These are phyloP conservation scores for Drosophila varians DNA, from an alignment of 1,140 invertebrate genomes.

Conservation along the genomic window DNA sequence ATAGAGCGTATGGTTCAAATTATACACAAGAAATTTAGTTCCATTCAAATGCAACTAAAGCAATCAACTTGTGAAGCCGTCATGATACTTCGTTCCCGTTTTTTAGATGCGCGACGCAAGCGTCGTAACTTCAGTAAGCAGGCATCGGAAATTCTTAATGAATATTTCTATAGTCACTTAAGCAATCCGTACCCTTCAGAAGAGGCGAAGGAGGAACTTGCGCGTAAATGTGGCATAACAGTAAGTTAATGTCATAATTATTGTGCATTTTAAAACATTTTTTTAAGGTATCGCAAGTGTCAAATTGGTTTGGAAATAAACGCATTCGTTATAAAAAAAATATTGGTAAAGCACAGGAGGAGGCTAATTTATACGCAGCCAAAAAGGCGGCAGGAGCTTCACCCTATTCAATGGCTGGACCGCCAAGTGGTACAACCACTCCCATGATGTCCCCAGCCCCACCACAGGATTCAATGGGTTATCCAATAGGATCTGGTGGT, in stretches of 20 bases:
- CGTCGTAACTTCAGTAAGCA: conserved; percentile 99
- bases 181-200: conserved; percentile 99
- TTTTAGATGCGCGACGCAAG: conserved; percentile 98
- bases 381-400: conserved; percentile 99
- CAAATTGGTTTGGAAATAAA: conserved; percentile 99
- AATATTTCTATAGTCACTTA: conserved; percentile 99
- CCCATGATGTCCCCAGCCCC: conserved; percentile 97
- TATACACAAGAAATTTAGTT: conserved; percentile 99
- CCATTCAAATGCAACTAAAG: conserved; percentile 99
- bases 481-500: conserved; percentile 93
- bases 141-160: conserved; percentile 99
- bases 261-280: neutral
- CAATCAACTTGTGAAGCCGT: conserved; percentile 99
- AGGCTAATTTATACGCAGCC: conserved; percentile 99
- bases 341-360: conserved; percentile 99
- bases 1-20: conserved; percentile 99
- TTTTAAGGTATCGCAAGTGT: conserved; percentile 88
- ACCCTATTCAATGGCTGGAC: conserved; percentile 94
- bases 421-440: conserved; percentile 93
- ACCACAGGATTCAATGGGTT: conserved; percentile 94
- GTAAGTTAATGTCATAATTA: conserved; percentile 86
- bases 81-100: conserved; percentile 96
- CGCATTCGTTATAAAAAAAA: conserved; percentile 99
- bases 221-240: conserved; percentile 99
- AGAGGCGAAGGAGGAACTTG: conserved; percentile 99